Base-by-base conservation (phyloP, 2,113 vertebrate species). In the Paradisaea rubra region DNA sequence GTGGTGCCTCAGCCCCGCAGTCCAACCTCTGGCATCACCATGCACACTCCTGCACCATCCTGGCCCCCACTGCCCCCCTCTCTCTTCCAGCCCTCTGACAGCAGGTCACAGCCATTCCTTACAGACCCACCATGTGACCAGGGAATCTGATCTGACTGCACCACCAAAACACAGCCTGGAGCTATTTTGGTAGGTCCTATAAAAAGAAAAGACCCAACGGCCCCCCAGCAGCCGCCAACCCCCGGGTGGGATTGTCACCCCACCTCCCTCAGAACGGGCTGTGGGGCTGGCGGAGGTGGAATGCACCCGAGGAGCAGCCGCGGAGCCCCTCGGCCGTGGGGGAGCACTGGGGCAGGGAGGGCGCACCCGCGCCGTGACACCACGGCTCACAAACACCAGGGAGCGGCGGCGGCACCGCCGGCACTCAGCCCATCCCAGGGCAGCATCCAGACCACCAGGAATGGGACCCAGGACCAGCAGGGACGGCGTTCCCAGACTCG, bases 261-360 rank as follows among this genome's bases (percentile, higher is more conserved):
- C 49, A 6, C 18, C 18, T 35, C 42, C n/a, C 16, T 4, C 35
- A 5, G 6, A 27, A 44, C 0, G 1, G 22, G 27, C 5, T 14
- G 60, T 4, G 7, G 53, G 31, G 1, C 42, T 3, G 4, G 4
- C 0, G 3, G 42, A 9, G 52, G 30, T 3, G 42, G 77, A 24
- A 66, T 0, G 21, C 0, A 2, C 30, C n/a, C 24, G 0, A 15
- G 53, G 11, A 11, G 1, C 3, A 11, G 24, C 23, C 0, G 4
- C 2, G 6, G 86, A 41, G 27, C 4, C 61, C 15, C 33, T 1
- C 0, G 3, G 35, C 33, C 12, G 11, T 7, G 74, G 79, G 78
- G 18, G 20, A 76, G 79, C 33, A 0, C 6, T 1, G 76, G n/a
- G 57, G 31, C 10, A 2, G 6, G 2, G 28, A 77, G 54, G 24